These are phyloP conservation scores for Drosophila imparisetae DNA, from an alignment of 2,888 invertebrate genomes.

Conservation along the genomic window DNA sequence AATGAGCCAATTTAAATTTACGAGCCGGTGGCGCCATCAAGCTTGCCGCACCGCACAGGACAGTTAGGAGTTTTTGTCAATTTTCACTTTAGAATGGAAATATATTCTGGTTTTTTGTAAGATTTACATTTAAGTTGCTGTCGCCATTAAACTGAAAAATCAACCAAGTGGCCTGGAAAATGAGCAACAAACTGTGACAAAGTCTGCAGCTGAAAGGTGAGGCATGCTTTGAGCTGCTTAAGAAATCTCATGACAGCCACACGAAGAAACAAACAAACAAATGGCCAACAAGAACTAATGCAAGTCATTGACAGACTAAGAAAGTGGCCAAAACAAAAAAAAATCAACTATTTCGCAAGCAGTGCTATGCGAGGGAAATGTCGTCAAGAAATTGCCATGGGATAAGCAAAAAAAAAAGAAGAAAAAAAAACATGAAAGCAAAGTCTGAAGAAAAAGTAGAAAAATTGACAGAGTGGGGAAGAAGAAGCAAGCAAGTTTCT, in stretches of 20 bases:
- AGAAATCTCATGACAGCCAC: slow-evolving; percentile 57
- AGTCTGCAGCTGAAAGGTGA: slow-evolving; percentile 70
- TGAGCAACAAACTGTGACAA: slow-evolving; percentile 55
- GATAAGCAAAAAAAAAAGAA: slow-evolving; percentile 32
- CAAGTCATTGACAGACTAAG: slow-evolving; percentile 62
- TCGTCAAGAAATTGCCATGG: slow-evolving; percentile 39
- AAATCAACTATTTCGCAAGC: slow-evolving; percentile 59
- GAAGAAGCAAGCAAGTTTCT: slow-evolving; percentile 40
- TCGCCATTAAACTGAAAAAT: slow-evolving; percentile 34
- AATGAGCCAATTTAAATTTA: slow-evolving; percentile 79
- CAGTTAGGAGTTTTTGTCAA: slow-evolving; percentile 7
- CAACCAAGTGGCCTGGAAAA: slow-evolving; percentile 63
- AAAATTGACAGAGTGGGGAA: slow-evolving; percentile 1
- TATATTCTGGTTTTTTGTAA: slow-evolving; percentile 1
- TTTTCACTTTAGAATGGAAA: slow-evolving; percentile 14
- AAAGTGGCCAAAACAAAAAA: slow-evolving; percentile 26
- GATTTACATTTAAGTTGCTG: slow-evolving; percentile 17
- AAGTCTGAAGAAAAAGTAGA: slow-evolving; percentile 8
- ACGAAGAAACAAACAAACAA: slow-evolving; percentile 39
- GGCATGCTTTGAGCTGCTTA: slow-evolving; percentile 54
- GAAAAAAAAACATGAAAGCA: slow-evolving; percentile 1
- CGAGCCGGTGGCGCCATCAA: slow-evolving; percentile 39
- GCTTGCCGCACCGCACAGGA: not conserved
- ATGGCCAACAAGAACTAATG: slow-evolving; percentile 42
- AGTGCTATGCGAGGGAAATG: slow-evolving; percentile 20